Base-by-base conservation (phyloP, 2,888 invertebrate species). In the Allacma fusca region DNA sequence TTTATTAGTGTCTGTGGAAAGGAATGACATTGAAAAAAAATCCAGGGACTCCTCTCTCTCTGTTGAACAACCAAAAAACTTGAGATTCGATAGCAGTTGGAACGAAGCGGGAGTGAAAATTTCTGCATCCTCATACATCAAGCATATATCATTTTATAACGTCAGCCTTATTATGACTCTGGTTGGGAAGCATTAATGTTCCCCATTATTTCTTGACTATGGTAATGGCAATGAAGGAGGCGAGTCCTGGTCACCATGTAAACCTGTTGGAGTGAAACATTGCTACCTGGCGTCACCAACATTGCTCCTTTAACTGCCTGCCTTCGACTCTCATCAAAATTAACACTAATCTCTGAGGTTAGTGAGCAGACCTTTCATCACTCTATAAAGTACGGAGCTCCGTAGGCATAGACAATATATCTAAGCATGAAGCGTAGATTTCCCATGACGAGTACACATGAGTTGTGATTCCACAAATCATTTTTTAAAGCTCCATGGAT, bases 221-320 rank as follows among this genome's bases (percentile, higher is more conserved):
- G 73, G 73, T 74, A 74, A 74, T 74, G 73, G 64, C 59, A 64
- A 74, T 43, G n/a, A n/a, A 74, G 59, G 40, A 59, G n/a, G 59
- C 7, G 23, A n/a, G n/a, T n/a, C 19, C 12, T 59, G 59, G n/a
- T 59, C 59, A 59, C 59, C 5, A 40, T 40, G 21, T 28, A 67
- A 67, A 67, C 67, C 67, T 28, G 67, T 67, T 67, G 29, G 67
- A 67, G 67, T 67, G 29, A 21, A 67, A 67, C 67, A 26, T n/a
- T 67, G 67, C 28, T 21, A 21, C 19, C 16, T 4, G 26, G 67
- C n/a, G n/a, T n/a, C n/a, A n/a, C n/a, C n/a, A n/a, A n/a, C n/a
- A n/a, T n/a, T n/a, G n/a, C n/a, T n/a, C n/a, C n/a, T n/a, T n/a
- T 67, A 34, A 67, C 67, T 28, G 28, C 67, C 13, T 29, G 29